Evolutionary conservation across 2,888 invertebrate genomes (phyloP).

Genomic region (Eueremaeus valkanovi): DNA sequence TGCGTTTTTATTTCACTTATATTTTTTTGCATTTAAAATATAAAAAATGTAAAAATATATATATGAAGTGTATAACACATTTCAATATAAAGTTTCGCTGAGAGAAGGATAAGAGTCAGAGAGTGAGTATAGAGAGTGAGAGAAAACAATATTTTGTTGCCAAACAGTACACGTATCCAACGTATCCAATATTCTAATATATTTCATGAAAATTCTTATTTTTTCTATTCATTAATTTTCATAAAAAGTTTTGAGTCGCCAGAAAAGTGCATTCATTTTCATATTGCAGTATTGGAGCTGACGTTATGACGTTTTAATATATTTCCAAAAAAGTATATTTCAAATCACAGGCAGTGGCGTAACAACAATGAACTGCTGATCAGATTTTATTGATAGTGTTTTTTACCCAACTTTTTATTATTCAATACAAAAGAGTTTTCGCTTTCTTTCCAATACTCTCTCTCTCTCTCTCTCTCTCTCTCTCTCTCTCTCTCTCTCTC

Average conservation of each 20-base stretch:
- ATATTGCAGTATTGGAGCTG: not conserved
- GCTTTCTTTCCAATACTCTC: not conserved
- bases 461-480: not conserved
- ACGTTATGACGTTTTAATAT: slow-evolving; percentile 34
- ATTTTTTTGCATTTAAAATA: slow-evolving; percentile 27
- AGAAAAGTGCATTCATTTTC: slow-evolving; percentile 28
- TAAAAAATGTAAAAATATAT: not conserved
- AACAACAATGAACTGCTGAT: slow-evolving; percentile 15
- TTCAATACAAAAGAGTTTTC: not conserved
- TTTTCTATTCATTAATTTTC: slow-evolving; percentile 32
- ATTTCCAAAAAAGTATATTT: slow-evolving; percentile 26
- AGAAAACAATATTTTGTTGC: not conserved
- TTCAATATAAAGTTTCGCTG: not conserved
- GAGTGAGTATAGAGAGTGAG: too few relatives aligned
- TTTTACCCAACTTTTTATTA: slow-evolving; percentile 5
- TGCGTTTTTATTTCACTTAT: too few relatives aligned
- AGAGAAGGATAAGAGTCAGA: not conserved
- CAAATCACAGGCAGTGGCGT: slow-evolving; percentile 11
- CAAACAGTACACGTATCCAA: slow-evolving; percentile 13
- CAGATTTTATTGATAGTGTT: slow-evolving; percentile 26
- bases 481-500: not conserved
- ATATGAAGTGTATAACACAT: not conserved
- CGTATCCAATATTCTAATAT: slow-evolving; percentile 13
- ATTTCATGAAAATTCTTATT: slow-evolving; percentile 24
- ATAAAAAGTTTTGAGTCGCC: slow-evolving; percentile 25